A percentile compares a stretch with the other conserved stretches of the same genome.
Evolutionary conservation across 1,140 invertebrate genomes (phyloP).

Genomic region (Lucilia sericata): DNA sequence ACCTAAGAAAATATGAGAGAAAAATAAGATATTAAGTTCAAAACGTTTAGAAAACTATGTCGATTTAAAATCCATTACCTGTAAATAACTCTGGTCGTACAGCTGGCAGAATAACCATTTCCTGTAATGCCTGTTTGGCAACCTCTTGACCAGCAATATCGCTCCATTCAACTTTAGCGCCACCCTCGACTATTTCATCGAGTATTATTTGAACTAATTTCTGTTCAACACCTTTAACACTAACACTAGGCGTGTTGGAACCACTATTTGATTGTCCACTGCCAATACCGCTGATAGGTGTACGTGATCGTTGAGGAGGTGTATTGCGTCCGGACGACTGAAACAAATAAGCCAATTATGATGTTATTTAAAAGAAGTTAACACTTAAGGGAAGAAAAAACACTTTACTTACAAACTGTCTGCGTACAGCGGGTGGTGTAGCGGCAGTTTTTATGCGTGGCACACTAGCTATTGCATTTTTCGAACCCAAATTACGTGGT

Average conservation of each 20-base stretch:
- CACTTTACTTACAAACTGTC: conserved; percentile 84
- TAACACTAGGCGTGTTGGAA: conserved; percentile 68
- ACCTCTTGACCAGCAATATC: conserved; percentile 92
- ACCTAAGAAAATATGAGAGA: conserved; percentile 49
- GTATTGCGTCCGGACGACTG: conserved; percentile 70
- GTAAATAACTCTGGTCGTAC: conserved; percentile 96
- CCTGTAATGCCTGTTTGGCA: conserved; percentile 95
- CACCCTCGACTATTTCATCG: conserved; percentile 81
- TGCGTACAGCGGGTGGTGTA: conserved; percentile 83
- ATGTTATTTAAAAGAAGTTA: too few species aligned
- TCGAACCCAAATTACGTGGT: conserved; percentile 84
- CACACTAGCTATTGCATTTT: conserved; percentile 70
- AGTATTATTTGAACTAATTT: conserved; percentile 87
- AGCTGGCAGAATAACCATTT: conserved; percentile 97
- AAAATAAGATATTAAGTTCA: conserved; percentile 19
- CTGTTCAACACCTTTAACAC: conserved; percentile 85
- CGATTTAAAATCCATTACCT: conserved; percentile 69
- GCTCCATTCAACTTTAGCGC: conserved; percentile 88
- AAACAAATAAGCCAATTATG: background rate
- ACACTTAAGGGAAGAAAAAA: too few species aligned
- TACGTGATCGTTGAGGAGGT: conserved; percentile 63
- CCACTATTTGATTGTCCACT: conserved; percentile 61
- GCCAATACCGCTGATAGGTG: conserved; percentile 62
- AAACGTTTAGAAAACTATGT: conserved; percentile 45
- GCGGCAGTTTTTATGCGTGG: conserved; percentile 76